Evolutionary conservation across 2,888 invertebrate genomes (phyloP), one percentile per base, ranked within the genome.

Genomic region (Piscicola geometra): DNA sequence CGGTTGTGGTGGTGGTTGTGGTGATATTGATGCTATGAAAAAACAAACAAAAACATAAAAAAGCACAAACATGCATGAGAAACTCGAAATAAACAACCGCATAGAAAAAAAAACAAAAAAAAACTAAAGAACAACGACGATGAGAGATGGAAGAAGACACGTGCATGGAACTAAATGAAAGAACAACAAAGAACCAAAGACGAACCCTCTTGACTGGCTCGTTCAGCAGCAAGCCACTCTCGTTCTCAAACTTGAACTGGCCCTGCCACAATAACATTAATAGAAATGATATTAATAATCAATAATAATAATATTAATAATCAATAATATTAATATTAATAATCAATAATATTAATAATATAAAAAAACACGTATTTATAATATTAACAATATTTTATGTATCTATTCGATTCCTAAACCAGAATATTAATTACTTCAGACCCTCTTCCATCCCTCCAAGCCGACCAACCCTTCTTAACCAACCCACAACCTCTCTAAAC

Each of bases 181-280:
- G 12, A 66, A 25, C 15, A 25, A n/a, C n/a, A n/a, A n/a, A n/a
- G n/a, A n/a, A n/a, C n/a, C n/a, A n/a, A n/a, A n/a, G n/a, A 76
- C 68, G 30, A 25, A 78, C 78, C 76, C 71, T 75, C 41, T 75
- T 78, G 18, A 60, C 79, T 41, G 75, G 72, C 25, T 78, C 77
- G 32, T 41, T 78, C 77, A 80, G 76, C 66, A 79, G 69, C 9
- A 78, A 60, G 67, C 76, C 80, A 76, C 94, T 96, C 90, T 98
- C 99, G 89, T 96, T 97, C 90, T 98, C 98, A 89, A 98, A 98
- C 87, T 97, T 92, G 89, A 98, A 99, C 88, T 98, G 97, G 89
- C 96, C 96, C 95, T 98, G 91, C 84, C 86, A 86, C 86, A 83
- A 82, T 80, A 85, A 85, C 86, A 82, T 82, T 12, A 77, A 69